Conservation (phyloP, 2,113 vertebrate species). For the Rhinogobius similis region DNA sequence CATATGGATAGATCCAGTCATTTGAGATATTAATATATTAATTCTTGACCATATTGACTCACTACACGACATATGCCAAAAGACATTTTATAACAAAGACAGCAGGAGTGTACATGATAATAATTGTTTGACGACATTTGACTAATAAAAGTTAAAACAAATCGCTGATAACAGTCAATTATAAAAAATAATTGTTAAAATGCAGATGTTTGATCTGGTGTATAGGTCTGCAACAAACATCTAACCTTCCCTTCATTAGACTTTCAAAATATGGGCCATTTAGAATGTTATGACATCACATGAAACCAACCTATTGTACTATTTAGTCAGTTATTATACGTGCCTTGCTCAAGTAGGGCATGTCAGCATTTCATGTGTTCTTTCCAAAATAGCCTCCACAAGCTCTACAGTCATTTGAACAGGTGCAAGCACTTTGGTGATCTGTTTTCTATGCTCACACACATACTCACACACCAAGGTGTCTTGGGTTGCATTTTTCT, state of each 20-base stretch:
- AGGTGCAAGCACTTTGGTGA: constrained; percentile 39
- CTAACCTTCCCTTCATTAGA: background rate
- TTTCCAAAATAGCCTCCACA: constrained; percentile 11
- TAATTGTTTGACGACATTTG: too few relatives aligned
- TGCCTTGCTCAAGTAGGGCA: constrained; percentile 23
- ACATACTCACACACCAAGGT: constrained; percentile 11
- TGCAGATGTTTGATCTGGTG: too few relatives aligned
- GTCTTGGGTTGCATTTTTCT: constrained; percentile 35
- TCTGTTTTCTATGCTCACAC: constrained; percentile 41
- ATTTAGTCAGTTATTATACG: constrained; percentile 7
- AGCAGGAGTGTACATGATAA: too few relatives aligned
- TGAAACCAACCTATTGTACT: background rate
- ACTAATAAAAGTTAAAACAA: too few relatives aligned
- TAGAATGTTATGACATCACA: background rate
- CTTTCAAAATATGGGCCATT: background rate
- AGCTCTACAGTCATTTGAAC: constrained; percentile 1
- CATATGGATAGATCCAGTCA: background rate
- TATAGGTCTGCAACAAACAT: background rate
- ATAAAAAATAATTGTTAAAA: too few relatives aligned
- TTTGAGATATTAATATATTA: background rate
- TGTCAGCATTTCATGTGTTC: constrained; percentile 7
- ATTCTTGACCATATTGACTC: too few relatives aligned
- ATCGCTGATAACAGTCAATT: too few relatives aligned
- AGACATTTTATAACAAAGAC: too few relatives aligned
- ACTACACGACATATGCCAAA: too few relatives aligned